A percentile compares a stretch with the other conserved stretches of the same genome.
Conservation (phyloP, 2,888 invertebrate species). For the Onchidella celtica region DNA sequence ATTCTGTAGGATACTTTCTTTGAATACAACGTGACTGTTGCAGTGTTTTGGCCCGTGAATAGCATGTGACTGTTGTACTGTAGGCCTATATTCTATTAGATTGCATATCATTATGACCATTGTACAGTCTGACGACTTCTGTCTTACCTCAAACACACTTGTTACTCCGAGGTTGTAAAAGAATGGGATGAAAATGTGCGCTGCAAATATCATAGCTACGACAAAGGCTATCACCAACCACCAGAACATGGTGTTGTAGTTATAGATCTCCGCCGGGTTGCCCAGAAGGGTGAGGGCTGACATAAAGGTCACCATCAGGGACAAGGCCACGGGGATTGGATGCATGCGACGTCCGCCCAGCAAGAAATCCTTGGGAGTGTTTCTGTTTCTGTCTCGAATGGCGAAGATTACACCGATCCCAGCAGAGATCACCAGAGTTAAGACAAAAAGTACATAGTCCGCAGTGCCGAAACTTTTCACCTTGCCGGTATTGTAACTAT, state of each 20-base stretch:
- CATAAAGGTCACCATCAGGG: conserved; percentile 71
- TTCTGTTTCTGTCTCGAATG: conserved; percentile 82
- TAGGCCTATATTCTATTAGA: too few relatives aligned
- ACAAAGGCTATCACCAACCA: conserved; percentile 55
- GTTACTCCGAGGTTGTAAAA: conserved; percentile 55
- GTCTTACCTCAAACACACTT: conserved; percentile 57
- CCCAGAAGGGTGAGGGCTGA: conserved; percentile 61
- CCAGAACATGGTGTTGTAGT: conserved; percentile 59
- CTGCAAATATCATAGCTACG: conserved; percentile 59
- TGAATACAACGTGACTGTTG: too few relatives aligned
- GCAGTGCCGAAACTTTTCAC: conserved; percentile 44
- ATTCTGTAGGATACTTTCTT: too few relatives aligned
- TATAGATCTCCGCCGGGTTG: conserved; percentile 62
- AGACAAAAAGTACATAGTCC: conserved; percentile 56
- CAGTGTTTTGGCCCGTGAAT: too few relatives aligned
- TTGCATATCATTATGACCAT: too few relatives aligned
- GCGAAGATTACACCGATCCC: conserved; percentile 77
- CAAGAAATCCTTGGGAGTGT: conserved; percentile 80
- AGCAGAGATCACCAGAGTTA: conserved; percentile 52
- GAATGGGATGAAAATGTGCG: conserved; percentile 54
- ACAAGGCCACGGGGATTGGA: conserved; percentile 76
- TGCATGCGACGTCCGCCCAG: conserved; percentile 74
- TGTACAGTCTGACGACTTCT: too few relatives aligned
- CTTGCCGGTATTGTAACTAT: conserved; percentile 52
- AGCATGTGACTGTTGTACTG: too few relatives aligned